Conservation (phyloP, 2,113 vertebrate species). For the Lophotis ruficrista region DNA sequence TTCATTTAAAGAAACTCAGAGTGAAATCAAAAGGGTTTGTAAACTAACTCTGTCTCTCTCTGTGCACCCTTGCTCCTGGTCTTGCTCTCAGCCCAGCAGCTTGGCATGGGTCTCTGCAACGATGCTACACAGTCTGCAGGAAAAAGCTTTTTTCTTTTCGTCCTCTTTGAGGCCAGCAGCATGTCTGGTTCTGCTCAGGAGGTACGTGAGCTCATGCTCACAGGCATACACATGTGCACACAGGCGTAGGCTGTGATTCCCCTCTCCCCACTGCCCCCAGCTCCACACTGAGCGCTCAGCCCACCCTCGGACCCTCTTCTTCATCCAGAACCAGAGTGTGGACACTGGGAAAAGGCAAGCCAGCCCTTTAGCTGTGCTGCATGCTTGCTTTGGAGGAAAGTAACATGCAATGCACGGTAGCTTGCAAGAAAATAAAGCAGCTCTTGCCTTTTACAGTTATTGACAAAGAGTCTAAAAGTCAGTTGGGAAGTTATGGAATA, state of each 20-base stretch:
- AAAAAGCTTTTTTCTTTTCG: background rate
- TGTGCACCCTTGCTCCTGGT: background rate
- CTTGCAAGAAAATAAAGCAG: background rate
- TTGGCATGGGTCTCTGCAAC: background rate
- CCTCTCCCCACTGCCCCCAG: background rate
- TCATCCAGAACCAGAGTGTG: background rate
- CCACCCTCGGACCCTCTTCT: background rate
- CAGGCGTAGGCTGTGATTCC: accelerated
- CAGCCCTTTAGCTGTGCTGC: background rate
- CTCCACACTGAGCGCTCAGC: background rate
- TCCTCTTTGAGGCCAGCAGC: accelerated
- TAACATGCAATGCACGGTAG: background rate
- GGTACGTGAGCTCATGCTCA: accelerated
- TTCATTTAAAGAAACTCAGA: background rate
- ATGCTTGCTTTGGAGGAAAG: background rate
- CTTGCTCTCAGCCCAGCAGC: background rate
- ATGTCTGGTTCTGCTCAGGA: background rate
- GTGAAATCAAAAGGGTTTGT: background rate
- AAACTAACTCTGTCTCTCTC: background rate
- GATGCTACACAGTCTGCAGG: background rate
- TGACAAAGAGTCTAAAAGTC: background rate
- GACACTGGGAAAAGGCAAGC: background rate
- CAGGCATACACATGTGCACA: accelerated
- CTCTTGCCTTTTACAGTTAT: background rate
- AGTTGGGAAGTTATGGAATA: background rate